Evolutionary conservation across 2,888 invertebrate species (phyloP), one percentile per base, ranked within the genome.

Genomic region (Drosophila emarginata): DNA sequence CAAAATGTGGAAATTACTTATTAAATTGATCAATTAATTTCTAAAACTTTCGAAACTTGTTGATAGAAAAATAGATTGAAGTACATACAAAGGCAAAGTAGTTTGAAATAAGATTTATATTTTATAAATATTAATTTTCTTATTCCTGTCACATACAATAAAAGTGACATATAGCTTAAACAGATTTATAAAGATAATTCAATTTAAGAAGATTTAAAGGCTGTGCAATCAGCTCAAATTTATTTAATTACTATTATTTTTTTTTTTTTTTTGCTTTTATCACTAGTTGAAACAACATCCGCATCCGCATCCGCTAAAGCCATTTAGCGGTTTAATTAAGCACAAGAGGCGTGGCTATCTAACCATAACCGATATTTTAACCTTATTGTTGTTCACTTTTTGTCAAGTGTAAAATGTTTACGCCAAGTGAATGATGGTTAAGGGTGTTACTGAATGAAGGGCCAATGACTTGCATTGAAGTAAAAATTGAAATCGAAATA

Each of bases 261-360:
- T 56, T 50, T 45, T 12, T 40, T 66, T 39, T 58, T 64, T 40
- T 54, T 71, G 63, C 54, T 64, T 40, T 54, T 71, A 61, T 64
- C 64, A 65, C 32, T 54, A 65, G 12, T n/a, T 65, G 64, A 7
- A 37, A 51, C 36, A 32, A 14, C 32, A 21, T 26, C 18, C 66
- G 53, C 53, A 60, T 57, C 45, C 66, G 67, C 23, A 70, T 73
- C 71, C 77, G 80, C 77, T 37, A 62, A 70, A 36, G 54, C 67
- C 72, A 77, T 83, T 86, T 83, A 88, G 88, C 71, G 74, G 66
- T 78, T 88, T 82, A 83, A 83, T 83, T 88, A 88, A 80, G 77
- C 88, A 69, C 74, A 79, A 82, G 71, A 50, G 74, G 72, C 67
- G 71, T 64, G 64, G 67, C 39, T 40, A 40, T 52, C 63, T 39